phyloP scores from a whole-genome alignment of 2,113 vertebrate species.

The Mugil cephalus region DNA sequence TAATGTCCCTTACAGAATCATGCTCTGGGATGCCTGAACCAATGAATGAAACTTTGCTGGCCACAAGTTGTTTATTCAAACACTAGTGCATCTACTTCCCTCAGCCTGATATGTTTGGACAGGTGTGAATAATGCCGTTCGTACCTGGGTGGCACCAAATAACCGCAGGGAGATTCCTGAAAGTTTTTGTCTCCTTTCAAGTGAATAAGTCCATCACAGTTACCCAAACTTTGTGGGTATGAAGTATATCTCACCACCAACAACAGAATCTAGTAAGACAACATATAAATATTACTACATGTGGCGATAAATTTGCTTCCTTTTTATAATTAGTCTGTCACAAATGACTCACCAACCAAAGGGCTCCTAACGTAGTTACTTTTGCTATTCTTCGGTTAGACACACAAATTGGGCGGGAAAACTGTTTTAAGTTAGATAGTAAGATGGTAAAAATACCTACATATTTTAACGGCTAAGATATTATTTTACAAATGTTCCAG shows the following conservation, averaged over 20 bases:
- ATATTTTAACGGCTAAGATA: too few relatives aligned
- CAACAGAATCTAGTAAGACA: background rate
- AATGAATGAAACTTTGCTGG: constrained; percentile 4
- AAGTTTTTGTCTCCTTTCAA: background rate
- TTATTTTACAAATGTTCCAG: too few relatives aligned
- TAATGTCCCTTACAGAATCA: background rate
- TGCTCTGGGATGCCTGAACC: background rate
- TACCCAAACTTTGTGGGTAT: background rate
- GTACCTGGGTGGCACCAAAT: constrained; percentile 5
- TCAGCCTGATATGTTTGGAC: constrained; percentile 26
- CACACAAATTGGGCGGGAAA: too few relatives aligned
- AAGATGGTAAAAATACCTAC: too few relatives aligned
- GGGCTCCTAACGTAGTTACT: too few relatives aligned
- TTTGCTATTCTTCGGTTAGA: too few relatives aligned
- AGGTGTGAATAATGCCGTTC: constrained; percentile 28
- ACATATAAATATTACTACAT: background rate
- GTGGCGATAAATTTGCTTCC: background rate
- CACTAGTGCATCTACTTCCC: constrained; percentile 7
- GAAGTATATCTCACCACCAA: background rate
- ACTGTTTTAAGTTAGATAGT: too few relatives aligned
- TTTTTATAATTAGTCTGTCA: background rate
- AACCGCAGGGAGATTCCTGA: background rate
- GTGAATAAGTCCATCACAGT: constrained; percentile 18
- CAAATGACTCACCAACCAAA: too few relatives aligned
- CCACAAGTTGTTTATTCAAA: constrained; percentile 2